Conservation (phyloP, 2,797 vertebrate genomes). For the Sebastes hopkinsi region DNA sequence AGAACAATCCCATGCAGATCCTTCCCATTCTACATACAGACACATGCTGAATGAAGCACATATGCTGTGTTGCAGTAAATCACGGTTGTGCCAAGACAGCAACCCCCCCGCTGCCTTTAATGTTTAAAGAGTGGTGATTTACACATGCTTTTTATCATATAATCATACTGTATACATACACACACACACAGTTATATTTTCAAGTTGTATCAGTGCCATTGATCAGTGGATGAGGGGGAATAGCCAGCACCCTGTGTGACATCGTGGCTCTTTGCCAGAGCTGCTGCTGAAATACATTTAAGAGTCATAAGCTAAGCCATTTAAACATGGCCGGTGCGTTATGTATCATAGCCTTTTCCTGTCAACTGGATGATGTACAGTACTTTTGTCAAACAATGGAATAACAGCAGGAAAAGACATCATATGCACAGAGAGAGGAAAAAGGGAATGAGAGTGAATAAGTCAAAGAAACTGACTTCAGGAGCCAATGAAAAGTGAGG, state of each 20-base stretch:
- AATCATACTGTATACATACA: constrained; percentile 22
- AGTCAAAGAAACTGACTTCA: constrained; percentile 16
- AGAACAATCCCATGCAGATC: constrained; percentile 9
- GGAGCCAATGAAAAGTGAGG: constrained; percentile 24
- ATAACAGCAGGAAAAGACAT: constrained; percentile 44
- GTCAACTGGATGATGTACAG: constrained; percentile 55
- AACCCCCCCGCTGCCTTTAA: constrained; percentile 34
- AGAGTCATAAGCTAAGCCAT: constrained; percentile 41
- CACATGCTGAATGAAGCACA: constrained; percentile 31
- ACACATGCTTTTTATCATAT: constrained; percentile 31
- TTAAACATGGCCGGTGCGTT: constrained; percentile 48
- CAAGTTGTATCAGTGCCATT: constrained; percentile 34
- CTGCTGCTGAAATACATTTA: constrained; percentile 42
- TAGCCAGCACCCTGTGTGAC: constrained; percentile 22
- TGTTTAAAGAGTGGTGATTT: constrained; percentile 40
- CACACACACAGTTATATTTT: background rate
- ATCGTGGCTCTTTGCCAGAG: constrained; percentile 50
- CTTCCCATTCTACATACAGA: constrained; percentile 25
- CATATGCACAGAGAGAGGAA: background rate
- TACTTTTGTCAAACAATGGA: constrained; percentile 45
- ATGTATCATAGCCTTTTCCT: constrained; percentile 47
- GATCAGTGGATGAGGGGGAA: constrained; percentile 46
- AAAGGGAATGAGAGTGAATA: background rate
- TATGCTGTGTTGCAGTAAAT: constrained; percentile 29
- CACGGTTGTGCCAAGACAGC: constrained; percentile 6